A percentile compares a stretch with the other conserved stretches of the same genome.
Conservation (phyloP, 2,888 invertebrate genomes). For the Cremastinae sp. region DNA sequence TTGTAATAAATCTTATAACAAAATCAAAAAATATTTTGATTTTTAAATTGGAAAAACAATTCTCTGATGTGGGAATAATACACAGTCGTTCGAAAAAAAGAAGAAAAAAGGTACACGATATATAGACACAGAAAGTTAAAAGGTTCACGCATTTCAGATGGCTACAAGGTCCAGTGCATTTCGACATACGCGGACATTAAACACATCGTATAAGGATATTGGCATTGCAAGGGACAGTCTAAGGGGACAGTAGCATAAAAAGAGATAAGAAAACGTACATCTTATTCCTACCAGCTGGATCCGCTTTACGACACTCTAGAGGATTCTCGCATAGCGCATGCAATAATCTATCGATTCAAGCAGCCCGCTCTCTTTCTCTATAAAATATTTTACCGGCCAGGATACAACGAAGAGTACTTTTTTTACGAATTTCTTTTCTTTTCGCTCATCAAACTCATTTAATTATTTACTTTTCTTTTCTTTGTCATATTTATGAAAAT, state of each 20-base stretch:
- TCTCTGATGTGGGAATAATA: no score
- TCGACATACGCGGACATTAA: slow-evolving; percentile 53
- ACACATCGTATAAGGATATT: slow-evolving; percentile 63
- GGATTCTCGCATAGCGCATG: slow-evolving; percentile 60
- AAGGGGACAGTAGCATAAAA: slow-evolving; percentile 39
- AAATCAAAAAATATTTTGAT: no score
- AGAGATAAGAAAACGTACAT: slow-evolving; percentile 59
- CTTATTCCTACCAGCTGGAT: slow-evolving; percentile 65
- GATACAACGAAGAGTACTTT: slow-evolving; percentile 29
- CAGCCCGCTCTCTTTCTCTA: slow-evolving; percentile 56
- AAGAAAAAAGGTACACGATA: no score
- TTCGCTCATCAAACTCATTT: neutral
- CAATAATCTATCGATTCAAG: slow-evolving; percentile 67
- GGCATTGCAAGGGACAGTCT: slow-evolving; percentile 48
- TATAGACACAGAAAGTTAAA: slow-evolving; percentile 23
- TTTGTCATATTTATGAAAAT: neutral
- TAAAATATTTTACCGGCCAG: slow-evolving; percentile 63
- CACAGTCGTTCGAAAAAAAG: no score
- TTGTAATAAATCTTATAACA: no score
- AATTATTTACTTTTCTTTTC: neutral
- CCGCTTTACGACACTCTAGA: slow-evolving; percentile 65
- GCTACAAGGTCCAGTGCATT: neutral
- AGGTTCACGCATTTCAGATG: slow-evolving; percentile 43
- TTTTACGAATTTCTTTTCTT: slow-evolving; percentile 8
- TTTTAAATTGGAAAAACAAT: no score